phyloP scores from a whole-genome alignment of 2,888 invertebrate species.

The Nymphalis polychloros region DNA sequence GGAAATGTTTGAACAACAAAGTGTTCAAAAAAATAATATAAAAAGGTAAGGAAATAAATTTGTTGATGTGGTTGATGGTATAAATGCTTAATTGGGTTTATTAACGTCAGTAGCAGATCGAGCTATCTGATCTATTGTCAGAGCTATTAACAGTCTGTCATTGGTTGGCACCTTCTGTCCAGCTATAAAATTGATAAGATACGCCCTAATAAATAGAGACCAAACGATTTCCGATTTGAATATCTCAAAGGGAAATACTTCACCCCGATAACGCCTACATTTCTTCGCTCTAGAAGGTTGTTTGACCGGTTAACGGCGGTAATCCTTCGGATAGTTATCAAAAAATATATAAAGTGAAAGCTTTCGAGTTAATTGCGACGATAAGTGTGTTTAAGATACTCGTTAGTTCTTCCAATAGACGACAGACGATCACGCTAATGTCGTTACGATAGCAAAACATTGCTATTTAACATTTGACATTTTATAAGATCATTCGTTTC shows the following conservation, averaged over 20 bases:
- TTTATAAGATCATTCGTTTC: conserved; percentile 26
- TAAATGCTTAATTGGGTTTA: conserved; percentile 11
- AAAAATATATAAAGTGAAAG: conserved; percentile 59
- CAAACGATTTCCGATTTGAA: conserved; percentile 58
- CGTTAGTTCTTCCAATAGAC: conserved; percentile 26
- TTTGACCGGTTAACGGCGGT: conserved; percentile 46
- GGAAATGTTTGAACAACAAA: no score
- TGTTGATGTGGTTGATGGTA: conserved; percentile 11
- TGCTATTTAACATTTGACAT: conserved; percentile 34
- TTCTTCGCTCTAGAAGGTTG: conserved; percentile 48
- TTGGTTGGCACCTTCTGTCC: conserved; percentile 52
- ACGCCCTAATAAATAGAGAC: conserved; percentile 58
- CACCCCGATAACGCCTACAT: conserved; percentile 55
- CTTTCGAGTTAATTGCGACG: conserved; percentile 66
- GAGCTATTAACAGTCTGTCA: conserved; percentile 51
- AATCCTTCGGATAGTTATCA: conserved; percentile 49
- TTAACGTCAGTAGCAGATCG: conserved; percentile 44
- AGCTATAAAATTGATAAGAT: conserved; percentile 49
- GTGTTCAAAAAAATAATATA: no score
- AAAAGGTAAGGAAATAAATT: neutral
- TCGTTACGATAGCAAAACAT: conserved; percentile 30
- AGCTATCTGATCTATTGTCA: conserved; percentile 46
- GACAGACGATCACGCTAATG: conserved; percentile 31
- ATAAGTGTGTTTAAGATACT: conserved; percentile 49
- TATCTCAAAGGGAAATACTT: conserved; percentile 57